Percentiles rank a stretch among this genome's conserved stretches.
phyloP scores from a whole-genome alignment of 2,797 vertebrate species.

The Apogon hyalosoma region DNA sequence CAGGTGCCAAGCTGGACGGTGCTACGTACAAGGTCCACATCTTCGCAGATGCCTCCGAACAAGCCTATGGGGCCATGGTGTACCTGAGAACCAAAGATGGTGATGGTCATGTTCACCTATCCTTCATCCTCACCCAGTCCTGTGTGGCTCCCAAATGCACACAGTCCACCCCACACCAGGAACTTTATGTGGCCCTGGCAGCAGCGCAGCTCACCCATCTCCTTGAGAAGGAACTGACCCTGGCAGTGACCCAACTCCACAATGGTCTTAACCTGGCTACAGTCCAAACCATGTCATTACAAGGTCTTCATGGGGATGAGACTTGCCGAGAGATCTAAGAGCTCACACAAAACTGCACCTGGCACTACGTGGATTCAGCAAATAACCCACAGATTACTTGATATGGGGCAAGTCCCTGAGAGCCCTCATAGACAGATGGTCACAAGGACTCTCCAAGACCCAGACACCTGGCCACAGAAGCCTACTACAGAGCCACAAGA shows the following conservation, averaged over 20 bases:
- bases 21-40: conserved; percentile 21
- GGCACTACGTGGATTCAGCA: conserved; percentile 13
- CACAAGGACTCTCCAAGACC: background rate
- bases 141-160: background rate
- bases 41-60: conserved; percentile 24
- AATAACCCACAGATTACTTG: conserved; percentile 23
- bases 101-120: background rate
- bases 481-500: no score
- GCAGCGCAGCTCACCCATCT: background rate
- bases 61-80: conserved; percentile 23
- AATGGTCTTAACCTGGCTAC: conserved; percentile 23
- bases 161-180: conserved; percentile 17
- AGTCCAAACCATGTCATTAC: conserved; percentile 14
- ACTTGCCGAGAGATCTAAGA: conserved; percentile 17
- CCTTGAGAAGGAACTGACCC: conserved; percentile 6
- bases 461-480: no score
- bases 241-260: conserved; percentile 12
- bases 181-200: background rate
- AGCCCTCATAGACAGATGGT: conserved; percentile 4
- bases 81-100: conserved; percentile 16
- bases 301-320: no score
- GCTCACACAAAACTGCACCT: background rate
- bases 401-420: conserved; percentile 12
- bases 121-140: conserved; percentile 18
- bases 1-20: no score